These are phyloP conservation scores for Drosophila bocki DNA, from an alignment of 1,140 invertebrate genomes.

Conservation along the genomic window DNA sequence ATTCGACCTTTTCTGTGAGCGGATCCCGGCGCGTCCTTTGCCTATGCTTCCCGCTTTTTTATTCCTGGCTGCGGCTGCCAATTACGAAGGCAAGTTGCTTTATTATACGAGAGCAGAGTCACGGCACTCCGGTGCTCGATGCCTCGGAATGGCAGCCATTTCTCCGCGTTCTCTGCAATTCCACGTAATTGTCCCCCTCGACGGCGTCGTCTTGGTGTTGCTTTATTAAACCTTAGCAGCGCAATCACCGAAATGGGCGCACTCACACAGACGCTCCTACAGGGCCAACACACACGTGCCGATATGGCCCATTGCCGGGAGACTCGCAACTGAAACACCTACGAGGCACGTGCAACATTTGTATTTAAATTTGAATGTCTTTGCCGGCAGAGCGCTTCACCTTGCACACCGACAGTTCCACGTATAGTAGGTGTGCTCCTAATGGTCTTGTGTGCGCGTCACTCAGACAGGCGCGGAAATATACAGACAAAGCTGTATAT, in stretches of 20 bases:
- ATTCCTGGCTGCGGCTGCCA: slow-evolving; percentile 58
- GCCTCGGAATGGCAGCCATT: slow-evolving; percentile 62
- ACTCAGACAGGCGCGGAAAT: slow-evolving; percentile 18
- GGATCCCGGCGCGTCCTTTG: slow-evolving; percentile 44
- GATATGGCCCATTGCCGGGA: slow-evolving; percentile 21
- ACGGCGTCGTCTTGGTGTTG: slow-evolving; percentile 64
- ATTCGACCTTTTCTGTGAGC: slow-evolving; percentile 16
- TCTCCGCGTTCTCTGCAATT: slow-evolving; percentile 30
- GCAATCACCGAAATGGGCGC: slow-evolving; percentile 73
- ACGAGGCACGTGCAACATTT: slow-evolving; percentile 76
- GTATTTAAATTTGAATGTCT: slow-evolving; percentile 82
- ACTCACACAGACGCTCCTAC: slow-evolving; percentile 35
- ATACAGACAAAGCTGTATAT: slow-evolving; percentile 1
- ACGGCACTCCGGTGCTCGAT: slow-evolving; percentile 9
- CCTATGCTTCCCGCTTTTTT: slow-evolving; percentile 49
- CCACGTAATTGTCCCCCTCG: slow-evolving; percentile 46
- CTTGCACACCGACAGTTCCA: slow-evolving; percentile 28
- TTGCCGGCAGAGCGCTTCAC: slow-evolving; percentile 42
- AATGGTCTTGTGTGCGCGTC: neutral
- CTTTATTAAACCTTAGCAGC: slow-evolving; percentile 79
- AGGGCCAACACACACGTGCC: slow-evolving; percentile 17
- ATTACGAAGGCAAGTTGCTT: slow-evolving; percentile 77
- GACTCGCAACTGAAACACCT: slow-evolving; percentile 48
- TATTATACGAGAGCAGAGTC: slow-evolving; percentile 51
- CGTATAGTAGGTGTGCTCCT: slow-evolving; percentile 4